A percentile compares a stretch with the other conserved stretches of the same genome.
These are phyloP conservation scores for Tortricodes alternella DNA, from an alignment of 2,888 invertebrate species.

Conservation along the genomic window DNA sequence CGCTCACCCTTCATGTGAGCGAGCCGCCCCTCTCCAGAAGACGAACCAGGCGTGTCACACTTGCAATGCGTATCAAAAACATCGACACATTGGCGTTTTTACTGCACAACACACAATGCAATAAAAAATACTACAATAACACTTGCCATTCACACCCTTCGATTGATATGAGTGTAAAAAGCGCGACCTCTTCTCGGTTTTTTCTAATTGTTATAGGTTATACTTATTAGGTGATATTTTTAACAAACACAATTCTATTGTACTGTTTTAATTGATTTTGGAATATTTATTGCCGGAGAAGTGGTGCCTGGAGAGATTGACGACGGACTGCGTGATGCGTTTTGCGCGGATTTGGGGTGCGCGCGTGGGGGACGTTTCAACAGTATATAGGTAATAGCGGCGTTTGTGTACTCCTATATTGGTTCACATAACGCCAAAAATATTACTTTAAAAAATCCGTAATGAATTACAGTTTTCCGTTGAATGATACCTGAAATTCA, in stretches of 20 bases:
- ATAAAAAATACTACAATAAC: conserved; percentile 48
- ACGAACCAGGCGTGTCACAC: conserved; percentile 46
- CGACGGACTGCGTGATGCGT: conserved; percentile 70
- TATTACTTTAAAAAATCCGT: neutral
- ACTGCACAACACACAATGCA: conserved; percentile 38
- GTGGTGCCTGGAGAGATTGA: conserved; percentile 64
- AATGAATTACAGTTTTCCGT: neutral
- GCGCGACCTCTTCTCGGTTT: conserved; percentile 31
- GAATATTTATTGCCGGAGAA: conserved; percentile 47
- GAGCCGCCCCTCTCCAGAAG: conserved; percentile 50
- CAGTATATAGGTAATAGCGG: conserved; percentile 14
- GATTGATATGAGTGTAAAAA: conserved; percentile 25
- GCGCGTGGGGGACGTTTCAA: conserved; percentile 70
- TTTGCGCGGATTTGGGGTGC: conserved; percentile 60
- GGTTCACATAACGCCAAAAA: neutral
- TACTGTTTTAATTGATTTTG: conserved; percentile 37
- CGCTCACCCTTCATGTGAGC: conserved; percentile 76
- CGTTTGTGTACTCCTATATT: conserved; percentile 19
- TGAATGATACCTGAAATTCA: too few species aligned
- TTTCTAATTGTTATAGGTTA: conserved; percentile 38
- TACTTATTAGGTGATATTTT: conserved; percentile 11
- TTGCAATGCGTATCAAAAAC: conserved; percentile 45
- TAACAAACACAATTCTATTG: neutral
- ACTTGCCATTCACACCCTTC: conserved; percentile 37
- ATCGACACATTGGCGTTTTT: conserved; percentile 52